These are phyloP conservation scores for Yponomeuta cagnagella DNA, from an alignment of 2,888 invertebrate species.

Conservation along the genomic window DNA sequence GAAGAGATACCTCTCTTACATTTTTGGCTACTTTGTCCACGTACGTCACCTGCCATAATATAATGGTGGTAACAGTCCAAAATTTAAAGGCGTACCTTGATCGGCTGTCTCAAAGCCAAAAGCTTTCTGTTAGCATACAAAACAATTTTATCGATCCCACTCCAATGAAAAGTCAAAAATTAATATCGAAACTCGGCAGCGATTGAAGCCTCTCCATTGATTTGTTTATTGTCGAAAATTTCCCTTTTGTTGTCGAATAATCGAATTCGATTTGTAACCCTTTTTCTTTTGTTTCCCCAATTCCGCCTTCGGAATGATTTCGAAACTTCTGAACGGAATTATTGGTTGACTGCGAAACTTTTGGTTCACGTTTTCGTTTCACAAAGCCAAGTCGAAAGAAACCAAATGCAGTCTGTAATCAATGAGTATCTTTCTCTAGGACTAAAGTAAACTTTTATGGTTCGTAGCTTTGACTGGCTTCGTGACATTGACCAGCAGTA, in stretches of 20 bases:
- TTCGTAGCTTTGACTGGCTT: too few relatives aligned
- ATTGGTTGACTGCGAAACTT: background rate
- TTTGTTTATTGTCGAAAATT: constrained; percentile 29
- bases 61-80: too few relatives aligned
- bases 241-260: constrained; percentile 34
- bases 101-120: background rate
- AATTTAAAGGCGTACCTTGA: too few relatives aligned
- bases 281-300: constrained; percentile 14
- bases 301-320: background rate
- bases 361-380: background rate
- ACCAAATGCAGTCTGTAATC: background rate
- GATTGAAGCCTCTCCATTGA: constrained; percentile 25
- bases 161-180: constrained; percentile 35
- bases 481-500: too few relatives aligned
- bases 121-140: constrained; percentile 23
- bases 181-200: constrained; percentile 26
- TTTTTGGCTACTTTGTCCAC: too few relatives aligned
- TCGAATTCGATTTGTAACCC: constrained; percentile 37
- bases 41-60: too few relatives aligned
- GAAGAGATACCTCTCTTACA: too few relatives aligned
- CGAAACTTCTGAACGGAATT: background rate
- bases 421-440: background rate
- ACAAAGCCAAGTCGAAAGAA: background rate
- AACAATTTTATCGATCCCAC: constrained; percentile 40
- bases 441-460: background rate